Conservation (phyloP, 2,888 invertebrate species). For the Drosophila rubida region DNA sequence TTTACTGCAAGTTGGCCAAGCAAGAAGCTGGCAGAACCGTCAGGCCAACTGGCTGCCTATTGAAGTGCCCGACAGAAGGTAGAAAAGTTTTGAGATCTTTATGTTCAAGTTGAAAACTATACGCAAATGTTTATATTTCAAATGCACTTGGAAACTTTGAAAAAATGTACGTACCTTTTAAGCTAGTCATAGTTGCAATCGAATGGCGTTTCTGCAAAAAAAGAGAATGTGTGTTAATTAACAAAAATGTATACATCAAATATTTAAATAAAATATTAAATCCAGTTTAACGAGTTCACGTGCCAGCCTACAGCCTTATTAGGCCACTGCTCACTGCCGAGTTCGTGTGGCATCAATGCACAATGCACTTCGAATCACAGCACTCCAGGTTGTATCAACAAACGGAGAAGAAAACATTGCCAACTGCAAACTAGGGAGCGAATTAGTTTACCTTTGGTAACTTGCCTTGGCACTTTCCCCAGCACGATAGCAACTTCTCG, state of each 20-base stretch:
- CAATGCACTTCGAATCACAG: slow-evolving; percentile 44
- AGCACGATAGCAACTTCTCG: slow-evolving; percentile 8
- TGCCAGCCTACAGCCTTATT: background rate
- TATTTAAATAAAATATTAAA: background rate
- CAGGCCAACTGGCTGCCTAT: slow-evolving; percentile 15
- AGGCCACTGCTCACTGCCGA: background rate
- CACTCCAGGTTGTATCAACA: slow-evolving; percentile 33
- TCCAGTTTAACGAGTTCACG: background rate
- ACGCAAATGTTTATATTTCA: background rate
- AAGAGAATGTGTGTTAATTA: slow-evolving; percentile 1
- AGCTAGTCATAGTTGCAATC: background rate
- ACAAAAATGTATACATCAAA: background rate
- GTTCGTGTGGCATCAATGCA: slow-evolving; percentile 1
- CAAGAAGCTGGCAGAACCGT: slow-evolving; percentile 1
- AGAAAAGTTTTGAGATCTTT: slow-evolving; percentile 4
- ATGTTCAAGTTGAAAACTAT: background rate
- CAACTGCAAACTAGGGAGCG: slow-evolving; percentile 15
- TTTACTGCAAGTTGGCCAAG: slow-evolving; percentile 17
- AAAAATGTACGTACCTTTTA: slow-evolving; percentile 26
- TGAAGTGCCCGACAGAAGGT: slow-evolving; percentile 9
- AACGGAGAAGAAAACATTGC: background rate
- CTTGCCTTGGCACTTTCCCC: slow-evolving; percentile 6
- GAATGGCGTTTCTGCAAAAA: slow-evolving; percentile 20
- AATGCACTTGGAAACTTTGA: background rate
- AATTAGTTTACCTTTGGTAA: slow-evolving; percentile 30